phyloP scores from a whole-genome alignment of 2,797 vertebrate species.

The Chelmon rostratus region DNA sequence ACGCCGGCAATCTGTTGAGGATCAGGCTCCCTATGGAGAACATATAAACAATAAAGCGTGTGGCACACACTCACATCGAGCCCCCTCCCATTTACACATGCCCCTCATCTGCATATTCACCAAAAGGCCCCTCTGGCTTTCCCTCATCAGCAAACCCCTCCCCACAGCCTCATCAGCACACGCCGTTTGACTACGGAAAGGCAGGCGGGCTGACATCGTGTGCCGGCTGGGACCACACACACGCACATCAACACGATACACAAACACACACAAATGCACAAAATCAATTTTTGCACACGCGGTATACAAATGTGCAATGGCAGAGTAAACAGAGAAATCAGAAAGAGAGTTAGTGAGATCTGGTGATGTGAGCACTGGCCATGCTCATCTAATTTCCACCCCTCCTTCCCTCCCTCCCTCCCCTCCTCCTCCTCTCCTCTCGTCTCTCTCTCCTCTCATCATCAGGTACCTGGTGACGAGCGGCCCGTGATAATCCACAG shows the following conservation, averaged over 20 bases:
- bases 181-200: slow-evolving; percentile 80
- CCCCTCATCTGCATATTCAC: slow-evolving; percentile 89
- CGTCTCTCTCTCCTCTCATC: slow-evolving; percentile 84
- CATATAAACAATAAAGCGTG: slow-evolving; percentile 90
- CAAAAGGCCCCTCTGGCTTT: slow-evolving; percentile 86
- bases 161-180: slow-evolving; percentile 86
- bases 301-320: slow-evolving; percentile 76
- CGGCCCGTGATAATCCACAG: slow-evolving; percentile 87
- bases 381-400: slow-evolving; percentile 83
- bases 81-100: slow-evolving; percentile 88
- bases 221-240: slow-evolving; percentile 78
- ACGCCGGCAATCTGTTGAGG: slow-evolving; percentile 91
- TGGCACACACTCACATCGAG: slow-evolving; percentile 87
- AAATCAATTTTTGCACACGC: slow-evolving; percentile 74
- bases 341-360: slow-evolving; percentile 79
- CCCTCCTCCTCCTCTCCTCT: slow-evolving; percentile 57
- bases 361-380: slow-evolving; percentile 77
- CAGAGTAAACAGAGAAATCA: slow-evolving; percentile 79
- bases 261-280: slow-evolving; percentile 71
- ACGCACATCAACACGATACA: slow-evolving; percentile 51
- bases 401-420: slow-evolving; percentile 53
- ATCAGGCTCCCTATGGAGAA: slow-evolving; percentile 89
- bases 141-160: slow-evolving; percentile 86
- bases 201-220: slow-evolving; percentile 74
- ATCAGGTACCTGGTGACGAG: slow-evolving; percentile 89